Base-by-base conservation (phyloP, 2,888 invertebrate species). In the Plebejus melissa region DNA sequence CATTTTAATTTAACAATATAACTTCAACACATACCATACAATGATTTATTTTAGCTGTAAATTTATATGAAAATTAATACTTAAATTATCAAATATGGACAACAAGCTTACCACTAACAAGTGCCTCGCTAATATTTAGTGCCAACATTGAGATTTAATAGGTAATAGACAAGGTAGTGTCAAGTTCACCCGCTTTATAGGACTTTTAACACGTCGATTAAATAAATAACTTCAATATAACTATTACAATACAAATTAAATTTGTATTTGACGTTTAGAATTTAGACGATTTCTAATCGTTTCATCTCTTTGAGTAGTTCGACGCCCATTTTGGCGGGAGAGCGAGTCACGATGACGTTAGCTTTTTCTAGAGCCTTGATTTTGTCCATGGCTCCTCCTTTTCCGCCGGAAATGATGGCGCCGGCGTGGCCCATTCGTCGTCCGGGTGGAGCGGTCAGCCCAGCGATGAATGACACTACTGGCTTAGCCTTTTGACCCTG, bases 391-490 rank as follows among this genome's bases (percentile, higher is more conserved):
- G 99, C 99, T 76, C 98, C 99, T 79, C 99, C 99, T 89, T 99
- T 99, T 74, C 99, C 99, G 22, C 99, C 99, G 0, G 99, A 98
- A 87, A 99, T 99, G 84, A 99, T 99, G 80, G 99, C 99, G 81
- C 99, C 99, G 78, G 99, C 99, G 89, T 99, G 99, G 69, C 99
- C 99, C 99, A 99, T 99, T 86, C 99, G 95, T 83, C 99, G 95
- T 76, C 99, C 99, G 70, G 99, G 99, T 28, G 99, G 99, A 16
- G 99, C 99, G 13, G 99, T 99, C 78, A 99, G 90, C 77, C 99
- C 99, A 82, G 99, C 99, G 90, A 99, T 99, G 91, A 99, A 99
- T 7, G 99, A 98, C 2, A 99, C 99, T 58, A 99, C 99, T 69
- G 99, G 99, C 88, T 99, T 99, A 65, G 97, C 97, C 87, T 97